These are phyloP conservation scores for Anguilla rostrata DNA, from an alignment of 2,113 vertebrate genomes.

Conservation along the genomic window DNA sequence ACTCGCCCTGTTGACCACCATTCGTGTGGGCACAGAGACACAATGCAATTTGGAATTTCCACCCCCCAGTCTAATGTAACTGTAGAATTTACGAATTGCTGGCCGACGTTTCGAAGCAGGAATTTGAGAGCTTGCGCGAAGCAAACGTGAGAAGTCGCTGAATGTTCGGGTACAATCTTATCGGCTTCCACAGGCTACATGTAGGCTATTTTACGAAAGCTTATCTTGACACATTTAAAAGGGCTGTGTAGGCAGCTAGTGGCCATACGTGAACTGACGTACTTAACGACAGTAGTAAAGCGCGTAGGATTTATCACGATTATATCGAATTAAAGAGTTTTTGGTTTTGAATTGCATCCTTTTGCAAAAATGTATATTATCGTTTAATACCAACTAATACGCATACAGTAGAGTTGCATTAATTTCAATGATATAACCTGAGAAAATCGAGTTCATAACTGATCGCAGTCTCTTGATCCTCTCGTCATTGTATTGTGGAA, in stretches of 20 bases:
- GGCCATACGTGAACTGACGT: not conserved
- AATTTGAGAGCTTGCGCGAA: too few relatives aligned
- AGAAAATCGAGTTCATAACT: not conserved
- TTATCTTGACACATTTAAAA: not conserved
- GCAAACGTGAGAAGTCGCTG: not conserved
- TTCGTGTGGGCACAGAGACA: not conserved
- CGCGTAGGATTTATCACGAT: too few relatives aligned
- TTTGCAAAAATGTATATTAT: too few relatives aligned
- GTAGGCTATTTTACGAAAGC: not conserved
- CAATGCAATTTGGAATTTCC: not conserved
- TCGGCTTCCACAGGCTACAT: not conserved
- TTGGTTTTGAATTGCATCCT: too few relatives aligned
- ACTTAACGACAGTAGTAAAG: not conserved
- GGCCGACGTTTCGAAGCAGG: not conserved
- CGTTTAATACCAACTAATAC: not conserved
- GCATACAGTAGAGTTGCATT: not conserved
- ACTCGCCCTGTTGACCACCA: not conserved
- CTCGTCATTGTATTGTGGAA: conserved; percentile 51
- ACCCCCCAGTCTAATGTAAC: too few relatives aligned
- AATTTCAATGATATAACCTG: not conserved
- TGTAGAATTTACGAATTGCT: not conserved
- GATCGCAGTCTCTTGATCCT: not conserved
- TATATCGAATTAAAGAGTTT: too few relatives aligned
- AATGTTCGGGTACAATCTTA: not conserved
- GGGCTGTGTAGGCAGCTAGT: not conserved